Evolutionary conservation across 2,797 vertebrate genomes (phyloP).

Genomic region (Protonibea diacanthus): DNA sequence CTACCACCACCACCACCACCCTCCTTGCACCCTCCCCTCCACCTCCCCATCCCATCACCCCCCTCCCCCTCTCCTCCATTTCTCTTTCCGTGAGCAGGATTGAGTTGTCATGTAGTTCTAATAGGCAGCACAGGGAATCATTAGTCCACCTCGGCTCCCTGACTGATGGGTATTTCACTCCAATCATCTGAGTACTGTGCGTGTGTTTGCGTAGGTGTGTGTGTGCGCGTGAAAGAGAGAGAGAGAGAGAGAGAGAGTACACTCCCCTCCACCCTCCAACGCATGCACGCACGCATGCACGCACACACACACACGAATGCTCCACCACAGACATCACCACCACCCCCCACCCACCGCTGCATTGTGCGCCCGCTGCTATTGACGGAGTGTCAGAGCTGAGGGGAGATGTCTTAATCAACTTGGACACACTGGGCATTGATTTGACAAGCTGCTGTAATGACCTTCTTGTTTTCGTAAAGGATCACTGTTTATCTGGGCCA

Average conservation of each 20-base stretch:
- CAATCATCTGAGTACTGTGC: slow-evolving; percentile 92
- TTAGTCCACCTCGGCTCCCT: slow-evolving; percentile 96
- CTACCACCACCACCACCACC: too few species aligned
- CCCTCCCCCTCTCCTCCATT: slow-evolving; percentile 57
- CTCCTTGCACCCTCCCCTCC: slow-evolving; percentile 10
- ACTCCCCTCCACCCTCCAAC: slow-evolving; percentile 9
- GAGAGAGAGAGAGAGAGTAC: slow-evolving; percentile 16
- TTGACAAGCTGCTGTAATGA: slow-evolving; percentile 99
- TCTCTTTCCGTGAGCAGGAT: slow-evolving; percentile 90
- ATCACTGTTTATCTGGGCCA: slow-evolving; percentile 96
- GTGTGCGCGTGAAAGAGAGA: slow-evolving; percentile 44
- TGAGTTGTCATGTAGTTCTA: slow-evolving; percentile 99
- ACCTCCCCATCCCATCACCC: slow-evolving; percentile 48
- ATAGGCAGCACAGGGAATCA: slow-evolving; percentile 99
- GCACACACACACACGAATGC: slow-evolving; percentile 23
- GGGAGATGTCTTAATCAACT: slow-evolving; percentile 98
- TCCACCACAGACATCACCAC: slow-evolving; percentile 27
- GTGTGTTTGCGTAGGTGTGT: slow-evolving; percentile 65
- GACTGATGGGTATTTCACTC: slow-evolving; percentile 99
- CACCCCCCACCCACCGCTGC: slow-evolving; percentile 56
- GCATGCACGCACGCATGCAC: slow-evolving; percentile 28
- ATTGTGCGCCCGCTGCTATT: slow-evolving; percentile 92
- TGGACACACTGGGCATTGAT: slow-evolving; percentile 98
- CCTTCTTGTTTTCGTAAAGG: slow-evolving; percentile 99
- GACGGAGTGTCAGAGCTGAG: slow-evolving; percentile 96